Evolutionary conservation across 1,140 invertebrate species (phyloP).

Genomic region (Aphidius gifuensis): DNA sequence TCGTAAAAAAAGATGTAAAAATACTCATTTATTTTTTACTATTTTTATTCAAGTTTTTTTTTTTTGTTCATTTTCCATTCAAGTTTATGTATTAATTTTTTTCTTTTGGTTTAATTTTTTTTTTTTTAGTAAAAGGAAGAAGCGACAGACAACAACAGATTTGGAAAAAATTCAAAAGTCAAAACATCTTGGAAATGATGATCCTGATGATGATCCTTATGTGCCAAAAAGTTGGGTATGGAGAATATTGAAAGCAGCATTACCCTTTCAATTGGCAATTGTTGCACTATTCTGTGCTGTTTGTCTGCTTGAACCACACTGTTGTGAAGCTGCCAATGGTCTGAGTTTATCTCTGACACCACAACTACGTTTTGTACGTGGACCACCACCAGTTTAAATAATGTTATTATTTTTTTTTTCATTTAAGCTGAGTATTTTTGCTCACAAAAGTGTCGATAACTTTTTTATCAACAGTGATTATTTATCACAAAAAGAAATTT

Average conservation of each 20-base stretch:
- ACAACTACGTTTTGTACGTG: constrained; percentile 78
- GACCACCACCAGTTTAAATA: constrained; percentile 78
- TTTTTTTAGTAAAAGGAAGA: constrained; percentile 48
- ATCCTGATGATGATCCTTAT: constrained; percentile 53
- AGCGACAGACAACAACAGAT: constrained; percentile 22
- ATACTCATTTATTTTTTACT: constrained; percentile 20
- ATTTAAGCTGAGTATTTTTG: not conserved
- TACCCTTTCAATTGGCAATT: constrained; percentile 80
- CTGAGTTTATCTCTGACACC: constrained; percentile 77
- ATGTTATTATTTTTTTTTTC: not conserved
- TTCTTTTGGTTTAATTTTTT: constrained; percentile 16
- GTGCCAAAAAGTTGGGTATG: constrained; percentile 64
- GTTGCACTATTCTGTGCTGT: constrained; percentile 77
- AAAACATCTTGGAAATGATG: constrained; percentile 32
- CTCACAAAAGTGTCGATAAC: not conserved
- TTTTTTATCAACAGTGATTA: not conserved
- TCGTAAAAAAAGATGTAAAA: constrained; percentile 46
- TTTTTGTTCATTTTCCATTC: not conserved
- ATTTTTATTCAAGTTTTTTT: constrained; percentile 7
- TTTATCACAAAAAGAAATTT: too few species aligned
- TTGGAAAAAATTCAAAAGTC: constrained; percentile 23
- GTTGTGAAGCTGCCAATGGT: constrained; percentile 82
- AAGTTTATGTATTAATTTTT: constrained; percentile 10
- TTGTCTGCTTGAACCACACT: constrained; percentile 77
- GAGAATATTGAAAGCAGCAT: constrained; percentile 71